Percentiles rank a stretch among this genome's conserved stretches.
These are phyloP conservation scores for Hepsetus odoe DNA, from an alignment of 2,113 vertebrate genomes.

Conservation along the genomic window DNA sequence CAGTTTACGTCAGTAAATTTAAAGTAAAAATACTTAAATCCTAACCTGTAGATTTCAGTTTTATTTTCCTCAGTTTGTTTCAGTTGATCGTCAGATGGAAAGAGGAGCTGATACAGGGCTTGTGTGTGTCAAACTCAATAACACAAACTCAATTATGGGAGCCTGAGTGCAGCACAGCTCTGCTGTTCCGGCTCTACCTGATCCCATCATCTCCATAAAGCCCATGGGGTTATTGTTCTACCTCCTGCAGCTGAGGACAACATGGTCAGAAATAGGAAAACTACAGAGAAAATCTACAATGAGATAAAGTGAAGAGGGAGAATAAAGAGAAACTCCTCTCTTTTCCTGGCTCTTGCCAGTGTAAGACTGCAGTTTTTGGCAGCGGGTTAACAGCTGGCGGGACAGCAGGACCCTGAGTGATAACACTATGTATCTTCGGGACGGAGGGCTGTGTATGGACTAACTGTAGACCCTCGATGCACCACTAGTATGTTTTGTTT, in stretches of 20 bases:
- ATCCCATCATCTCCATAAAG: neutral
- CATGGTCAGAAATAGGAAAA: neutral
- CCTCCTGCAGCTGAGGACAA: neutral
- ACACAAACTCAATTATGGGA: neutral
- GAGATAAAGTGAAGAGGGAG: neutral
- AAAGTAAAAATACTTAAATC: too few relatives aligned
- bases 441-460: neutral
- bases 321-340: neutral
- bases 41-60: too few relatives aligned
- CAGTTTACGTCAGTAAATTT: too few relatives aligned
- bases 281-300: slow-evolving; percentile 11
- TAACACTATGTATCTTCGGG: slow-evolving; percentile 7
- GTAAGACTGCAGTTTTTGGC: slow-evolving; percentile 3
- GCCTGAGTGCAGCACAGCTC: neutral
- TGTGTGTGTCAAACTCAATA: neutral
- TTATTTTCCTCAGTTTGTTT: neutral
- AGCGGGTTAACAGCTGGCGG: slow-evolving; percentile 21
- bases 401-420: slow-evolving; percentile 27
- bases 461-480: neutral
- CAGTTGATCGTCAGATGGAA: neutral
- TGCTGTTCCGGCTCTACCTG: neutral
- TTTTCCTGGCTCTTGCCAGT: neutral
- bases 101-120: neutral
- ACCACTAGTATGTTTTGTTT: neutral
- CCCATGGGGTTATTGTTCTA: neutral